Conservation (phyloP, 2,113 vertebrate species). For the Dicentrarchus labrax region DNA sequence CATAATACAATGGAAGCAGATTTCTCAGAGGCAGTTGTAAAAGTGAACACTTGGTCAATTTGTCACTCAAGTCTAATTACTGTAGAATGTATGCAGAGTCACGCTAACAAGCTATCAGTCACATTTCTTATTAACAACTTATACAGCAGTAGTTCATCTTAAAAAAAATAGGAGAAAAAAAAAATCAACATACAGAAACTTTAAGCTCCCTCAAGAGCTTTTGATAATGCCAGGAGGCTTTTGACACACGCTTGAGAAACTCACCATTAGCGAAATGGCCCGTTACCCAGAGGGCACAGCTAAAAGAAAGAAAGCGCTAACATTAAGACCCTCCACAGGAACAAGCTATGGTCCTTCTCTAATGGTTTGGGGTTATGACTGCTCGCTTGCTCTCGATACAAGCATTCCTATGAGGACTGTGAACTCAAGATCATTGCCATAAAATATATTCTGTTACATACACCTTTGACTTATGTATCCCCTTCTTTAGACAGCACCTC, state of each 20-base stretch:
- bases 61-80: slow-evolving; percentile 62
- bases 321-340: slow-evolving; percentile 38
- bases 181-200: slow-evolving; percentile 25
- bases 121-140: slow-evolving; percentile 48
- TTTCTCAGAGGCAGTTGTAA: slow-evolving; percentile 2
- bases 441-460: not conserved
- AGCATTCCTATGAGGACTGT: slow-evolving; percentile 10
- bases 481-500: not conserved
- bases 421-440: not conserved
- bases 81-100: slow-evolving; percentile 52
- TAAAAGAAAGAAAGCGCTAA: slow-evolving; percentile 33
- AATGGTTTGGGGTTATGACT: slow-evolving; percentile 36
- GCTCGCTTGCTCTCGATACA: slow-evolving; percentile 3
- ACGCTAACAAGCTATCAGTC: slow-evolving; percentile 65
- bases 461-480: not conserved
- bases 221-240: slow-evolving; percentile 48
- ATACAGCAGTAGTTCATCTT: slow-evolving; percentile 25
- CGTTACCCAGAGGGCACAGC: slow-evolving; percentile 49
- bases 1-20: slow-evolving; percentile 26
- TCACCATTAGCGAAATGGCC: slow-evolving; percentile 60
- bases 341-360: slow-evolving; percentile 6
- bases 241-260: slow-evolving; percentile 50
- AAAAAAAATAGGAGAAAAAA: not conserved
- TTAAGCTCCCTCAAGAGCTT: slow-evolving; percentile 41
- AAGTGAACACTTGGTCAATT: slow-evolving; percentile 45